Base-by-base conservation (phyloP, 2,888 invertebrate species). In the Phalera bucephala region DNA sequence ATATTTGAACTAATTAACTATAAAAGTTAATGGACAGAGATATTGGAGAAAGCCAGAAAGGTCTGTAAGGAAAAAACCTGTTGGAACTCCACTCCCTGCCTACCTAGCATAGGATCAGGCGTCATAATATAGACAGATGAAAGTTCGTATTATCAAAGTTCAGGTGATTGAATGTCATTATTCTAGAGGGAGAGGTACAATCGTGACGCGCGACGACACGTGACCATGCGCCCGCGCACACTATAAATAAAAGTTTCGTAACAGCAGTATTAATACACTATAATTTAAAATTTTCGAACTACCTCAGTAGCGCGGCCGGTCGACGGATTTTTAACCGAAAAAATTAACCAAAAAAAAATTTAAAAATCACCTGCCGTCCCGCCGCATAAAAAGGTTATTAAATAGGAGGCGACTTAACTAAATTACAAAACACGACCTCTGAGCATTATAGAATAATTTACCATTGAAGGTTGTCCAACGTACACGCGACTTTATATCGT, bases 331-430 rank as follows among this genome's bases (percentile, higher is more conserved):
- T 77, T 69, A 61, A 64, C 49, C 60, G 47, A 40, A 51, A 72
- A 71, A 72, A 28, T 15, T 11, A 29, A 11, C 1, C 9, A 3
- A 70, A 60, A 52, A 36, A 41, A 58, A 73, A 74, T 73, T 3
- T 75, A 77, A 75, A 78, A 83, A 72, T 53, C 87, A 87, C 88
- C 87, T 87, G 87, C 81, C 61, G 67, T 60, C 68, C 66, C 64
- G 45, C 62, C 66, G 64, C 63, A 72, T 72, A 79, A 81, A 80
- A 86, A 78, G 52, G 75, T 80, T 80, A 87, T 87, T 87, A 88
- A 88, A 88, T 84, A 89, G 87, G 86, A 88, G 86, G 85, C 82
- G 78, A 85, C 87, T 79, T 79, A 78, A 86, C 87, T 83, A 86
- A 88, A 89, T 88, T 88, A 88, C 82, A 80, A 87, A 86, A 84